These are phyloP conservation scores for Rhinopomastus cyanomelas DNA, from an alignment of 2,113 vertebrate genomes.

Conservation along the genomic window DNA sequence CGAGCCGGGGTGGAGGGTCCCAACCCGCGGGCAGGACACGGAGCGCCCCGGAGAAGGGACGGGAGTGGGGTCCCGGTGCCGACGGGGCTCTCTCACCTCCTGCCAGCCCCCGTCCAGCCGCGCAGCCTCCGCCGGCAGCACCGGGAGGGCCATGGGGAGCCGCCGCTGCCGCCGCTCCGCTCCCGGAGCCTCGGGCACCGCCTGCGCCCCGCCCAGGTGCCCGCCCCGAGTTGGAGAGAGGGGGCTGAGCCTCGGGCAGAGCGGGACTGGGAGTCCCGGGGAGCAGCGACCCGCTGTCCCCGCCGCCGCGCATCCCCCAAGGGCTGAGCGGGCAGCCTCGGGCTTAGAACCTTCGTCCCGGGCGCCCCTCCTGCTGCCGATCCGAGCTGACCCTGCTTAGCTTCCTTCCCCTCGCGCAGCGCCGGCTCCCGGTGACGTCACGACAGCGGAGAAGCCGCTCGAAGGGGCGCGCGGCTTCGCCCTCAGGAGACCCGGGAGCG, in stretches of 20 bases:
- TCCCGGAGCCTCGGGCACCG: background rate
- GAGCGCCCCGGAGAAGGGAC: too few relatives aligned
- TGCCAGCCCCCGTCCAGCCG: conserved; percentile 33
- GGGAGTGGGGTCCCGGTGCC: background rate
- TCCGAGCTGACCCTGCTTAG: background rate
- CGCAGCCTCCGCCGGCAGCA: background rate
- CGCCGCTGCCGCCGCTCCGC: background rate
- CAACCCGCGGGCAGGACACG: too few relatives aligned
- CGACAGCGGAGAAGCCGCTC: background rate
- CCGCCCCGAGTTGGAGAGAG: background rate
- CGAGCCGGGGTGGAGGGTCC: background rate
- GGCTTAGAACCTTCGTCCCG: accelerated
- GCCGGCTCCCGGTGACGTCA: background rate
- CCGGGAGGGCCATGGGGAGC: conserved; percentile 19
- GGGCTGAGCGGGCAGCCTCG: background rate
- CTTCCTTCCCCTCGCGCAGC: background rate
- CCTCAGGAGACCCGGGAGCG: too few relatives aligned
- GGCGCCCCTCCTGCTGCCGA: background rate
- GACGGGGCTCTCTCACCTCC: conserved; percentile 29
- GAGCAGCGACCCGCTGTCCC: too few relatives aligned
- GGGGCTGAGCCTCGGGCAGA: too few relatives aligned
- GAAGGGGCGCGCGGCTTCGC: background rate
- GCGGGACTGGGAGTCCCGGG: background rate
- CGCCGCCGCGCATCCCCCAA: background rate
- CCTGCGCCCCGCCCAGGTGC: conserved; percentile 19